Base-by-base conservation (phyloP, 2,888 invertebrate species). In the Pyrocoelia pectoralis region DNA sequence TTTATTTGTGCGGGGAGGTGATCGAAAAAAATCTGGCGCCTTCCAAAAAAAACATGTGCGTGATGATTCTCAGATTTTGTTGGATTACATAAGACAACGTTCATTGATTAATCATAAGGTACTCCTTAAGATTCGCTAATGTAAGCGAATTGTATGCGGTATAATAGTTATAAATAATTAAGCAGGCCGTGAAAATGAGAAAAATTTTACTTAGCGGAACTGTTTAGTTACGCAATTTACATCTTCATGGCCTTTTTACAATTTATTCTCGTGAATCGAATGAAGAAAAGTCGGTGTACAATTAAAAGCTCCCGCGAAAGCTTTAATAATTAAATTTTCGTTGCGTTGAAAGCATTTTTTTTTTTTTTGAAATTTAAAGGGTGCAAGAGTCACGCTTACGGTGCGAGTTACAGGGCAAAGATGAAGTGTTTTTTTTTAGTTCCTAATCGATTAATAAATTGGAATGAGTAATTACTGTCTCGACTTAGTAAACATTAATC, bases 331-430 rank as follows among this genome's bases (percentile, higher is more conserved):
- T 33, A 33, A 33, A 33, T 33, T 33, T 6, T 33, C n/a, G 10
- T 33, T n/a, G 33, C 33, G 33, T 33, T 33, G 33, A 33, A 33
- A 33, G 33, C 33, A n/a, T n/a, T n/a, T n/a, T n/a, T n/a, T n/a
- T n/a, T n/a, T 33, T 33, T 33, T 33, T 33, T 33, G 3, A 33
- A 33, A 24, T 24, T 24, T 24, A 33, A 33, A 33, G 33, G 33
- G 33, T 33, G 33, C 3, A 6, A 6, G 33, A 33, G 33, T 33
- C 9, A 33, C n/a, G 33, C 33, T 33, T 33, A 6, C 9, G 33
- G 9, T 8, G 33, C n/a, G n/a, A 33, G 2, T n/a, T 2, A 33
- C 8, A 6, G 33, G 33, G 10, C 33, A 33, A 33, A 33, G 33
- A 33, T 33, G 33, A 33, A 33, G 33, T 33, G 33, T 6, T 8